Conservation (phyloP, 2,113 vertebrate species). For the Corydoras maculifer region DNA sequence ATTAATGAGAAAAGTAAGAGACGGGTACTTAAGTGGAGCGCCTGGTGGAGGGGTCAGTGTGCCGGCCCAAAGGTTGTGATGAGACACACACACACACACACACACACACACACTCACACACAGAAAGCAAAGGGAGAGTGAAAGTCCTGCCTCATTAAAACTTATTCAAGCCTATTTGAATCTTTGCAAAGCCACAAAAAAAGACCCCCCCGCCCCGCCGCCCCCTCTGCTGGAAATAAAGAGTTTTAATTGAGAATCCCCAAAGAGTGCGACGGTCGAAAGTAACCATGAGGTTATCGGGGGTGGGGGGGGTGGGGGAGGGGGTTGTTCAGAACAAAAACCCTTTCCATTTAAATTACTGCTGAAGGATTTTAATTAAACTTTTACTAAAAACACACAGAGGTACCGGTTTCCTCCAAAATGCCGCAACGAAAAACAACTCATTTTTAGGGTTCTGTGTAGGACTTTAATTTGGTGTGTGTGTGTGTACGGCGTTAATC, state of each 20-base stretch:
- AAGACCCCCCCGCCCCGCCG: not conserved
- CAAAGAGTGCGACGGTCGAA: slow-evolving; percentile 10
- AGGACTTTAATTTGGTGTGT: too few relatives aligned
- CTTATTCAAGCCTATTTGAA: not conserved
- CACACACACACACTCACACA: slow-evolving; percentile 4
- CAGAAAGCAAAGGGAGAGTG: not conserved
- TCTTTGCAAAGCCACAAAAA: slow-evolving; percentile 12
- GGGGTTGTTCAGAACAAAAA: too few relatives aligned
- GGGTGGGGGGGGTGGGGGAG: too few relatives aligned
- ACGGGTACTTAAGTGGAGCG: slow-evolving; percentile 24
- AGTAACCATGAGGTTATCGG: not conserved
- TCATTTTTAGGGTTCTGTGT: too few relatives aligned
- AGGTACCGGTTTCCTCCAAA: too few relatives aligned
- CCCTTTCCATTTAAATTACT: too few relatives aligned
- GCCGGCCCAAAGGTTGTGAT: slow-evolving; percentile 17
- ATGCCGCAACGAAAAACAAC: too few relatives aligned
- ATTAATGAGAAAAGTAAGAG: slow-evolving; percentile 41
- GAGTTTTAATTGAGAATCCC: slow-evolving; percentile 19
- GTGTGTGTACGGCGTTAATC: slow-evolving; percentile 21
- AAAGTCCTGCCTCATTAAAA: slow-evolving; percentile 43
- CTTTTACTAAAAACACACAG: too few relatives aligned
- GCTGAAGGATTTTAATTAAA: too few relatives aligned
- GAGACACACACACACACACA: slow-evolving; percentile 9
- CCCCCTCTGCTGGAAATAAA: not conserved
- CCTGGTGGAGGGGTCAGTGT: slow-evolving; percentile 14